phyloP scores from a whole-genome alignment of 2,888 invertebrate genomes.

The Volucella inflata region DNA sequence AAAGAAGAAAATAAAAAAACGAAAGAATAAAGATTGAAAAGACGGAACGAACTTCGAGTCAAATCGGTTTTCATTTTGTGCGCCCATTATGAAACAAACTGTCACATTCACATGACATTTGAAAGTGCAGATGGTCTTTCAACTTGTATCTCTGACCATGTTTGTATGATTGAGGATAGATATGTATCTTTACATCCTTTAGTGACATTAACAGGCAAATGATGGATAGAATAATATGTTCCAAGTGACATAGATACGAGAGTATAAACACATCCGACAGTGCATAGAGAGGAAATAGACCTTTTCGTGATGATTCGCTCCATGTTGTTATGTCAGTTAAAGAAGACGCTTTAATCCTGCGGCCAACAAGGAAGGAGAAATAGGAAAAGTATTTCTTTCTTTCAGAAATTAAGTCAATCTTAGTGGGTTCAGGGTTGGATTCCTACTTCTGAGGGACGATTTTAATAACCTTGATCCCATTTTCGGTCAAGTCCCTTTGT shows the following conservation, averaged over 20 bases:
- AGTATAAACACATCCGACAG: neutral
- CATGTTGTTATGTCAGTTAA: neutral
- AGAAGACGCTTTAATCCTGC: slow-evolving; percentile 13
- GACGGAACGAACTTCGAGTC: slow-evolving; percentile 16
- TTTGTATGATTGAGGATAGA: no score
- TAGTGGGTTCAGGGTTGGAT: no score
- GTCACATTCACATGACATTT: slow-evolving; percentile 54
- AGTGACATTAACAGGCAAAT: slow-evolving; percentile 3
- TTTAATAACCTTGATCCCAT: slow-evolving; percentile 57
- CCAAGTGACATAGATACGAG: slow-evolving; percentile 4
- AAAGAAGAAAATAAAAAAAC: neutral
- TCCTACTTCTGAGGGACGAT: slow-evolving; percentile 8
- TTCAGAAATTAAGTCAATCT: no score
- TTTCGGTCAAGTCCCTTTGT: slow-evolving; percentile 40
- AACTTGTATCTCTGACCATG: neutral
- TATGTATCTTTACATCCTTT: neutral
- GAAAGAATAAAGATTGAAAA: neutral
- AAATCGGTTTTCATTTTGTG: slow-evolving; percentile 46
- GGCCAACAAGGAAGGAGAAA: no score
- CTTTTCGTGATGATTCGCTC: neutral
- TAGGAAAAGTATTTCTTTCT: no score
- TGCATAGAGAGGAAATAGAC: neutral
- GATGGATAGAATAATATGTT: neutral
- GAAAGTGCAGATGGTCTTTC: slow-evolving; percentile 5
- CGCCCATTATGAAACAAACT: slow-evolving; percentile 24